These are phyloP conservation scores for Rhabditophanes sp. DNA, from an alignment of 2,888 invertebrate genomes.

Conservation along the genomic window DNA sequence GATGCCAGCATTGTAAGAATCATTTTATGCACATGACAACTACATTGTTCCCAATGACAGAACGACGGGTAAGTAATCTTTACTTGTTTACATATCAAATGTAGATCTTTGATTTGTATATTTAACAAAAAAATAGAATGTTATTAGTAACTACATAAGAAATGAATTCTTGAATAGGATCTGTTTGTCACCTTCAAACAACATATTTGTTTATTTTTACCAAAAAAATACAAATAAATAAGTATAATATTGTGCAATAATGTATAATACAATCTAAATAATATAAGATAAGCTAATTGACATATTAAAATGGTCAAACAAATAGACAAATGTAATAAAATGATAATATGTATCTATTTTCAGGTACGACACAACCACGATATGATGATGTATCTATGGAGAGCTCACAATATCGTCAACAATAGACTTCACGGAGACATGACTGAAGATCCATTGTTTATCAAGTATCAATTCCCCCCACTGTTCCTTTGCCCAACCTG, in stretches of 20 bases:
- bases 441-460: conserved; percentile 75
- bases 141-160: too few relatives aligned
- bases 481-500: conserved; percentile 42
- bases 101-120: too few relatives aligned
- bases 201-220: too few relatives aligned
- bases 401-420: conserved; percentile 79
- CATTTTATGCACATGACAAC: conserved; percentile 77
- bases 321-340: not conserved
- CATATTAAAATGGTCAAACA: too few relatives aligned
- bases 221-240: too few relatives aligned
- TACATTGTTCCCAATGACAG: conserved; percentile 44
- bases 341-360: not conserved
- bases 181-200: too few relatives aligned
- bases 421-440: conserved; percentile 63
- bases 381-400: conserved; percentile 54
- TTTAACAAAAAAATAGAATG: too few relatives aligned
- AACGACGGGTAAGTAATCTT: conserved; percentile 24
- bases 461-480: conserved; percentile 74
- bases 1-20: conserved; percentile 71
- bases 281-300: too few relatives aligned
- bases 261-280: too few relatives aligned
- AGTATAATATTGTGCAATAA: too few relatives aligned
- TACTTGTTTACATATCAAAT: conserved; percentile 3
- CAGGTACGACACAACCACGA: conserved; percentile 36
- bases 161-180: too few relatives aligned